Evolutionary conservation across 2,888 invertebrate genomes (phyloP), one percentile per base, ranked within the genome.

Genomic region (Mycogona germanica): DNA sequence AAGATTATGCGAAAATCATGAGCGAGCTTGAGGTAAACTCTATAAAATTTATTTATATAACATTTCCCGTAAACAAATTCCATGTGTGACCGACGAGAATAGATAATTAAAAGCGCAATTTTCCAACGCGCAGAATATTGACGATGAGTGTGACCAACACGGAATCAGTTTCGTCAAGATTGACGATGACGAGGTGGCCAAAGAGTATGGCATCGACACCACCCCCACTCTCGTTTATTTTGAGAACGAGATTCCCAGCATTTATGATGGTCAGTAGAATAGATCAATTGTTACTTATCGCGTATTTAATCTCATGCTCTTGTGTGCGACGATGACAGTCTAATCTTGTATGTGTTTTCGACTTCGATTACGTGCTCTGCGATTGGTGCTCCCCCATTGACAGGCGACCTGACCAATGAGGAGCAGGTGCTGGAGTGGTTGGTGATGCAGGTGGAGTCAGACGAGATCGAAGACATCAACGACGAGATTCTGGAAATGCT

Each of bases 151-250:
- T 70, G 91, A 91, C 69, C 84, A 86, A 66, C 87, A 91, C 67
- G 85, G 85, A 65, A 89, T 91, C 63, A 86, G 85, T 49, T 91
- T 91, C 67, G 89, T 91, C 6, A 91, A 91, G 71, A 89, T 89
- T 64, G 85, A 87, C 65, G 86, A 91, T 64, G 82, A 84, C n/a
- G 60, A 57, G 19, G 61, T 60, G 32, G 58, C 62, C 23, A 60
- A 62, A 52, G 61, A 61, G 50, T 64, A 61, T 52, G 62, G 63
- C 25, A 55, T 65, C n/a, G 62, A 62, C 25, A 57, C 59, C 30
- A 46, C 64, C 37, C 64, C 64, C 6, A 51, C 58, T 9, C 53
- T 64, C 2, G 60, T 64, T 21, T 64, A 64, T 45, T 64, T 64
- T 51, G 63, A 64, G 50, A 57, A 61, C 40, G 61, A 61, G 54